Evolutionary conservation across 2,113 vertebrate genomes (phyloP).

Genomic region (Triplophysa tibetana): DNA sequence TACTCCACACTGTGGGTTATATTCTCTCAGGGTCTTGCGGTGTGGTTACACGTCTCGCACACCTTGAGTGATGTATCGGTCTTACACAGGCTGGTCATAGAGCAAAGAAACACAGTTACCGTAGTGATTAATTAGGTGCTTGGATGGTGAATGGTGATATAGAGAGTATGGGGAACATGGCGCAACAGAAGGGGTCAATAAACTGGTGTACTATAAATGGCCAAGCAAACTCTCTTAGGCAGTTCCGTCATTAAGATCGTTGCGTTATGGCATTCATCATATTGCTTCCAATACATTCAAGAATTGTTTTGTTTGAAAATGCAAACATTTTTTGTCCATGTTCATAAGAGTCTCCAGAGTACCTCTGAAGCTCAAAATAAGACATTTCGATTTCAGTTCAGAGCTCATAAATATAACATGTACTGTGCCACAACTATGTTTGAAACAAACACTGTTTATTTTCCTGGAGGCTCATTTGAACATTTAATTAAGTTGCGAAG

Average conservation of each 20-base stretch:
- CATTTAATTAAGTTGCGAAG: constrained; percentile 41
- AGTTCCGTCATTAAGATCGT: neutral
- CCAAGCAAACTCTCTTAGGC: neutral
- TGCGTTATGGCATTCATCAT: neutral
- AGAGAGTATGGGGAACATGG: constrained; percentile 55
- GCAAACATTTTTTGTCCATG: neutral
- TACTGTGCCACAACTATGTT: neutral
- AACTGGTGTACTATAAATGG: constrained; percentile 47
- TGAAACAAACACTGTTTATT: constrained; percentile 27
- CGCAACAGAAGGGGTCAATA: constrained; percentile 66
- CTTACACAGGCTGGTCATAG: constrained; percentile 64
- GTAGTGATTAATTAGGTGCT: constrained; percentile 72
- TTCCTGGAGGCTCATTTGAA: constrained; percentile 10
- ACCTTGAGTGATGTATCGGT: constrained; percentile 78
- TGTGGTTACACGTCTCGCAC: constrained; percentile 67
- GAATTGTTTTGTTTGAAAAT: neutral
- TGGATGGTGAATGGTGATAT: constrained; percentile 64
- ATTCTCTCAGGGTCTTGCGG: constrained; percentile 80
- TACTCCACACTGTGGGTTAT: constrained; percentile 70
- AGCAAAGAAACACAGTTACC: constrained; percentile 60
- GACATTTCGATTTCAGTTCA: neutral
- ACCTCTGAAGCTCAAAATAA: neutral
- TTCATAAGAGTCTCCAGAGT: neutral
- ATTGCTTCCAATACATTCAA: neutral
- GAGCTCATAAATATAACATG: neutral